A percentile compares a stretch with the other conserved stretches of the same genome.
Conservation (phyloP, 2,888 invertebrate genomes). For the Colostygia pectinataria region DNA sequence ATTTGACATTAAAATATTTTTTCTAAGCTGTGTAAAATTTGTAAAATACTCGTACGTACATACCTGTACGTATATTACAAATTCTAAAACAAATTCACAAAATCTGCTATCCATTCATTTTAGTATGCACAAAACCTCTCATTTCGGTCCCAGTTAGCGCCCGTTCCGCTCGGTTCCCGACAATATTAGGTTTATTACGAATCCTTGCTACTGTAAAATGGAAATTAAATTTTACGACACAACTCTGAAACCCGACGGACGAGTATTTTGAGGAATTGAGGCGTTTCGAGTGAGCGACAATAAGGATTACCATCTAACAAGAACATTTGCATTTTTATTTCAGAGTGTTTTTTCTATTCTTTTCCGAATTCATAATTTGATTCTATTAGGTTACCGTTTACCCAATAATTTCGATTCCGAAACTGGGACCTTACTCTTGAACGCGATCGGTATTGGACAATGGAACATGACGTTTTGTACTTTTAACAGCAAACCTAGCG, state of each 20-base stretch:
- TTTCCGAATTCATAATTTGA: no score
- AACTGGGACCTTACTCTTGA: no score
- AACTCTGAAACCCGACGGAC: constrained; percentile 23
- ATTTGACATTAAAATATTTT: no score
- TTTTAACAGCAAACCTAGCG: no score
- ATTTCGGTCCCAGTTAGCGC: constrained; percentile 18
- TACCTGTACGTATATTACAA: no score
- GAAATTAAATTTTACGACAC: constrained; percentile 57
- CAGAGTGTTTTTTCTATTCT: not conserved
- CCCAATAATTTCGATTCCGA: no score
- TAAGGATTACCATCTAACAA: constrained; percentile 7
- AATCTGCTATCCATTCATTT: constrained; percentile 1
- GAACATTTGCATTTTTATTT: constrained; percentile 3
- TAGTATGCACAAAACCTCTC: constrained; percentile 9
- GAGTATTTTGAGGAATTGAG: constrained; percentile 12
- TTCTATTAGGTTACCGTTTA: no score
- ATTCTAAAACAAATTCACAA: not conserved
- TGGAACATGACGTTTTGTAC: no score
- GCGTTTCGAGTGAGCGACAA: constrained; percentile 14
- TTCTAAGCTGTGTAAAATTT: no score
- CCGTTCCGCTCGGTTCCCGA: constrained; percentile 28
- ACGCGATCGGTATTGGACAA: no score
- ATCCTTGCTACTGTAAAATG: constrained; percentile 53
- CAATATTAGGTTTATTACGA: constrained; percentile 61
- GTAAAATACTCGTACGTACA: no score